phyloP scores from a whole-genome alignment of 2,797 vertebrate species.

The Artibeus lituratus region DNA sequence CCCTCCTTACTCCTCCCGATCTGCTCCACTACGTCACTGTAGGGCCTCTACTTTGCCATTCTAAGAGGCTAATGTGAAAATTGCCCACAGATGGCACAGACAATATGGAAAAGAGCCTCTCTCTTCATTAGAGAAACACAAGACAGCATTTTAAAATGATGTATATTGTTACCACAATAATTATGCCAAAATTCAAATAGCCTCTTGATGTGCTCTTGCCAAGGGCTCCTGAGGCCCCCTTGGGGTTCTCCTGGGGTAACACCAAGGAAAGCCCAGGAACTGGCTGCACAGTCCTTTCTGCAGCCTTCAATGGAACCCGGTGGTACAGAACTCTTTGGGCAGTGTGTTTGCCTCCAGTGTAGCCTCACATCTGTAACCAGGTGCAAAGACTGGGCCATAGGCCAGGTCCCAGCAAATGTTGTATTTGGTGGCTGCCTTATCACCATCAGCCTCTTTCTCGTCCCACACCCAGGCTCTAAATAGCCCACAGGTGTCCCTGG shows the following conservation, averaged over 20 bases:
- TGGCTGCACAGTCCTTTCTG: neutral
- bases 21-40: neutral
- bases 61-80: slow-evolving; percentile 48
- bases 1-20: neutral
- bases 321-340: neutral
- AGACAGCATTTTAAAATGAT: slow-evolving; percentile 72
- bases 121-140: slow-evolving; percentile 58
- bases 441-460: neutral
- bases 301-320: neutral
- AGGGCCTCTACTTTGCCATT: neutral
- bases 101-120: slow-evolving; percentile 78
- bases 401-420: neutral
- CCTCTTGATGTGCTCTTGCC: neutral
- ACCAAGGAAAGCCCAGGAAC: neutral
- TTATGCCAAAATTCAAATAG: slow-evolving; percentile 18
- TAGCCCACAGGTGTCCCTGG: neutral
- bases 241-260: too few species aligned
- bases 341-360: neutral
- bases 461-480: neutral
- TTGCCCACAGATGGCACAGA: slow-evolving; percentile 72
- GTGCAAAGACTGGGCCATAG: neutral
- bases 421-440: neutral
- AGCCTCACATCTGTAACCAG: neutral
- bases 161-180: slow-evolving; percentile 49
- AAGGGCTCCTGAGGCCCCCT: neutral